These are phyloP conservation scores for Drosophila truncata DNA, from an alignment of 1,140 invertebrate species.

Conservation along the genomic window DNA sequence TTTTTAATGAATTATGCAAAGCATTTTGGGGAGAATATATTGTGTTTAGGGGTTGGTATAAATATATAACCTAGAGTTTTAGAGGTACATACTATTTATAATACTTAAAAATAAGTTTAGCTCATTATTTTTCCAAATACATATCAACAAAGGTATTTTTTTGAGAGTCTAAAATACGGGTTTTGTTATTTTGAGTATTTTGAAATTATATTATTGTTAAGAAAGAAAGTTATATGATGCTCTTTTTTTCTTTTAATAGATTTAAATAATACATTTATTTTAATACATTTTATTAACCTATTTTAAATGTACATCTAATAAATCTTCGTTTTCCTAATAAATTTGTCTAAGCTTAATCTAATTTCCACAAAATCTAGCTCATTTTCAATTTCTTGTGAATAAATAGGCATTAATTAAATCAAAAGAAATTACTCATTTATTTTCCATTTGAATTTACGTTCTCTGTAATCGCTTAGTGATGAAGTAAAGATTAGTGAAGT, in stretches of 20 bases:
- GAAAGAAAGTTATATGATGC: not conserved
- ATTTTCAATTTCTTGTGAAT: not conserved
- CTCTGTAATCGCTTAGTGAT: constrained; percentile 1
- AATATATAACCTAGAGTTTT: not conserved
- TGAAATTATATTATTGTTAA: not conserved
- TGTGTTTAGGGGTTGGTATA: not conserved
- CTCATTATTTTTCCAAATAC: not conserved
- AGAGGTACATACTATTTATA: not conserved
- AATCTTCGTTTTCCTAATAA: not conserved
- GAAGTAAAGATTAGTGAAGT: not conserved
- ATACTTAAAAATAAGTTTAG: too few relatives aligned
- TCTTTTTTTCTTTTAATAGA: too few relatives aligned
- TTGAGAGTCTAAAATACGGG: not conserved
- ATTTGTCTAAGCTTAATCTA: not conserved
- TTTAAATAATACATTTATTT: too few relatives aligned
- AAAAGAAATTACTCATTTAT: not conserved
- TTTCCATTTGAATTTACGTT: constrained; percentile 16
- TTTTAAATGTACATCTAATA: not conserved
- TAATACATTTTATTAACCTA: not conserved
- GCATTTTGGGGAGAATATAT: not conserved
- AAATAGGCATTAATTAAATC: not conserved
- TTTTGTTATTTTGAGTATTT: not conserved
- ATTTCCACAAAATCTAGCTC: too few relatives aligned
- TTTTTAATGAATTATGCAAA: not conserved
- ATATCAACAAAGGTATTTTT: not conserved